Percentiles rank a stretch among this genome's conserved stretches.
Conservation (phyloP, 2,113 vertebrate genomes). For the Onychostoma macrolepis region DNA sequence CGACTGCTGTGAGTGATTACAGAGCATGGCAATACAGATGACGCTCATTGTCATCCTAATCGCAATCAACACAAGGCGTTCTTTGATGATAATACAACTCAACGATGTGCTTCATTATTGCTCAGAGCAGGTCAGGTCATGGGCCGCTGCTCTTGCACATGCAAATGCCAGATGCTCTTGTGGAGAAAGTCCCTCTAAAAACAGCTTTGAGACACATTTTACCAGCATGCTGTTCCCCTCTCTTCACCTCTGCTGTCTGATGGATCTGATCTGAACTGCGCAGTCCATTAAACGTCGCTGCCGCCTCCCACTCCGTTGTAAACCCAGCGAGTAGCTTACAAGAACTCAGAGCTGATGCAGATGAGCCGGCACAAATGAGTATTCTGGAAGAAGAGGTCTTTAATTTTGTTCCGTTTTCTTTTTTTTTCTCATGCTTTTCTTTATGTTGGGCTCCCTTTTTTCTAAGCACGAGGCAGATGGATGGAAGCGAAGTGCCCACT, state of each 20-base stretch:
- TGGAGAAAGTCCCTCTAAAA: slow-evolving; percentile 27
- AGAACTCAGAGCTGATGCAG: neutral
- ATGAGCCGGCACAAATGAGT: neutral
- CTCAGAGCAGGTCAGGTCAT: slow-evolving; percentile 29
- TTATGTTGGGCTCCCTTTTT: neutral
- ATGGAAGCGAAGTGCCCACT: slow-evolving; percentile 47
- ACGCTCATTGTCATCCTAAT: slow-evolving; percentile 45
- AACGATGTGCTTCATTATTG: slow-evolving; percentile 39
- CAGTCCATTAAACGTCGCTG: neutral
- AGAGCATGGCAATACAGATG: slow-evolving; percentile 32
- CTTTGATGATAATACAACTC: slow-evolving; percentile 42
- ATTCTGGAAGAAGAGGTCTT: neutral
- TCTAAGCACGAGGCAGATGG: slow-evolving; percentile 37
- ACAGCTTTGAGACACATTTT: slow-evolving; percentile 19
- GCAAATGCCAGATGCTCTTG: slow-evolving; percentile 23
- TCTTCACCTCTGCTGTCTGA: slow-evolving; percentile 32
- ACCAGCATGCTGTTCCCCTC: neutral
- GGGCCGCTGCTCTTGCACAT: slow-evolving; percentile 41
- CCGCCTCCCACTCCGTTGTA: neutral
- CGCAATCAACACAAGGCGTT: slow-evolving; percentile 46
- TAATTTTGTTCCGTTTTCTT: neutral
- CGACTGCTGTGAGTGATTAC: slow-evolving; percentile 34
- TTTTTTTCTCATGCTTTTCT: neutral
- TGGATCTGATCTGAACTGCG: slow-evolving; percentile 15
- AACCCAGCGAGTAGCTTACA: neutral